Conservation (phyloP, 2,888 invertebrate species). For the Xylota sylvarum region DNA sequence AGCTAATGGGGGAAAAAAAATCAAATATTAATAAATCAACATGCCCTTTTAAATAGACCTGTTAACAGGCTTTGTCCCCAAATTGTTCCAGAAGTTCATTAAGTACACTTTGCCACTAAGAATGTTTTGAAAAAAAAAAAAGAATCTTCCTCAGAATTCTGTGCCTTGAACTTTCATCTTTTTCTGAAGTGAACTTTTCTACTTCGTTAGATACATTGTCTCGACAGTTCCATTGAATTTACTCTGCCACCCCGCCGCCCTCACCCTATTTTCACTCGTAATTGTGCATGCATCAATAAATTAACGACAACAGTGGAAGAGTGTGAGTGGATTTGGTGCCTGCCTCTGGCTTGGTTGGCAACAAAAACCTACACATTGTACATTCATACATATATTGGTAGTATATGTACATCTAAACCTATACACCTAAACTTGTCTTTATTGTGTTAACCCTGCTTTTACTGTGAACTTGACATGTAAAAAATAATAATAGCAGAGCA, state of each 20-base stretch:
- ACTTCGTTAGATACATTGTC: slow-evolving; percentile 72
- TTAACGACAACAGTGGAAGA: slow-evolving; percentile 41
- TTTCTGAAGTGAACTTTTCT: slow-evolving; percentile 51
- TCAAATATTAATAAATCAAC: slow-evolving; percentile 11
- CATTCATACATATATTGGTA: too few relatives aligned
- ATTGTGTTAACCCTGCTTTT: slow-evolving; percentile 37
- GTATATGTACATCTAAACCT: background rate
- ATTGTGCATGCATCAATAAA: slow-evolving; percentile 74
- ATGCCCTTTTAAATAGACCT: slow-evolving; percentile 22
- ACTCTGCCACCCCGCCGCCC: slow-evolving; percentile 8
- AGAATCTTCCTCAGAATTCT: slow-evolving; percentile 2
- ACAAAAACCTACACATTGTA: slow-evolving; percentile 7
- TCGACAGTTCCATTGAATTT: slow-evolving; percentile 71
- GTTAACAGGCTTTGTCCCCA: slow-evolving; percentile 8
- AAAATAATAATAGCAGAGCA: slow-evolving; percentile 59
- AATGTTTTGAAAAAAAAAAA: background rate
- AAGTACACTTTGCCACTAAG: slow-evolving; percentile 19
- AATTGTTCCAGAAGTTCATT: slow-evolving; percentile 29
- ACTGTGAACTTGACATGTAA: slow-evolving; percentile 71
- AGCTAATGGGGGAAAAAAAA: background rate
- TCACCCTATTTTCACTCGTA: slow-evolving; percentile 23
- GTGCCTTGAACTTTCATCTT: slow-evolving; percentile 39
- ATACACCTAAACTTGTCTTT: slow-evolving; percentile 18
- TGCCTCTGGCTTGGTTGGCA: slow-evolving; percentile 24
- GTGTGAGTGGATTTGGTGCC: slow-evolving; percentile 34